Percentiles rank a stretch among this genome's conserved stretches.
phyloP scores from a whole-genome alignment of 2,797 vertebrate species.

The Oreochromis grahami region DNA sequence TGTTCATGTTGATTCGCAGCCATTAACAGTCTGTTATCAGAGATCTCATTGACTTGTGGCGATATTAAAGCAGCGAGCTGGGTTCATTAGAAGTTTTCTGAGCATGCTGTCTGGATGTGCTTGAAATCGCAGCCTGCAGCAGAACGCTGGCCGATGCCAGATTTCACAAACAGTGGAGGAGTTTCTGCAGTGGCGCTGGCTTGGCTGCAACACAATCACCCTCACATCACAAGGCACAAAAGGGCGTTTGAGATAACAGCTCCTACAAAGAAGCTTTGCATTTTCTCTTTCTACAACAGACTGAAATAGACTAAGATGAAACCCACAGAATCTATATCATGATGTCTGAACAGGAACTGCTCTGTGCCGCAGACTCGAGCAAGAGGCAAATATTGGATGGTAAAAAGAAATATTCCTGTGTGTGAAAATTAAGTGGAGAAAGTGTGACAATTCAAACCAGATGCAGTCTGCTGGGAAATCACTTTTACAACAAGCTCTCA shows the following conservation, averaged over 20 bases:
- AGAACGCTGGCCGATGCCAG: neutral
- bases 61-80: neutral
- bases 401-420: neutral
- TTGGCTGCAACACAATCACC: conserved; percentile 16
- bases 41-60: neutral
- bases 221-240: conserved; percentile 6
- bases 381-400: neutral
- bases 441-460: conserved; percentile 6
- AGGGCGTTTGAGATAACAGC: conserved; percentile 13
- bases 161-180: conserved; percentile 4
- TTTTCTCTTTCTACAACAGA: neutral
- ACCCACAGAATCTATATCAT: neutral
- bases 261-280: neutral
- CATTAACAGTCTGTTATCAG: neutral
- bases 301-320: neutral
- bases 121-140: conserved; percentile 20
- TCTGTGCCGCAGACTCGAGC: neutral
- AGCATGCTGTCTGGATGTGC: neutral
- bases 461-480: conserved; percentile 47
- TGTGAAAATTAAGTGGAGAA: conserved; percentile 15
- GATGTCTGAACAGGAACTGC: neutral
- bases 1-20: neutral
- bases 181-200: neutral
- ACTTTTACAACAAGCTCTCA: conserved; percentile 30
- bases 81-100: conserved; percentile 1